Base-by-base conservation (phyloP, 2,888 invertebrate genomes). In the Caenorhabditis sinica region DNA sequence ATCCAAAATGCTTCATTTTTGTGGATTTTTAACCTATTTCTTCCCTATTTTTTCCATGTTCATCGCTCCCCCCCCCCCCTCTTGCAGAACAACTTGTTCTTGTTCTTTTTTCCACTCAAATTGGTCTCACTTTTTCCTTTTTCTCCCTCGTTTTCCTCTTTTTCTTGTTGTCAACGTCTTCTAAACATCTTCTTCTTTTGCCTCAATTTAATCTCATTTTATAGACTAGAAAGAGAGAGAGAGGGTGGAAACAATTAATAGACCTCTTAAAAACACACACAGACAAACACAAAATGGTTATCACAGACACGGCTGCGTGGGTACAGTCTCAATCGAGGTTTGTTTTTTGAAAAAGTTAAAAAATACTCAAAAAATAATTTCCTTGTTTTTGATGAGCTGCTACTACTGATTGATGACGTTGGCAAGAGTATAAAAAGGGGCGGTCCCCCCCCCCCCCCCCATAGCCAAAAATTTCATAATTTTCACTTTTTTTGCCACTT, bases 261-360 rank as follows among this genome's bases (percentile, higher is more conserved):
- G 66, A 58, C 71, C 58, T 61, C 60, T 71, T 71, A 11, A 45
- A 77, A 53, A 68, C 68, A 36, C 58, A 60, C n/a, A 71, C 30
- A 60, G 8, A 60, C 0, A 66, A n/a, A 66, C 30, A 66, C 13
- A 53, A 71, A 40, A 83, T 83, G 83, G 83, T 79, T 84, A 84
- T 87, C 81, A 87, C 83, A 85, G 87, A 87, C 63, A 83, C 87
- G 60, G 83, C 86, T 33, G 58, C 76, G 53, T 87, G 87, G 87
- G 82, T 87, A 75, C 86, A 86, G 53, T 63, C 83, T 43, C 80
- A 79, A 72, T 83, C 83, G 36, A 86, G 87, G 87, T 87, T 51
- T 51, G 85, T 77, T 76, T 63, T 40, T 60, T 43, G 51, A n/a
- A n/a, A n/a, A n/a, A n/a, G n/a, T n/a, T n/a, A n/a, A n/a, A n/a